Evolutionary conservation across 2,113 vertebrate species (phyloP).

Genomic region (Caracal caracal): DNA sequence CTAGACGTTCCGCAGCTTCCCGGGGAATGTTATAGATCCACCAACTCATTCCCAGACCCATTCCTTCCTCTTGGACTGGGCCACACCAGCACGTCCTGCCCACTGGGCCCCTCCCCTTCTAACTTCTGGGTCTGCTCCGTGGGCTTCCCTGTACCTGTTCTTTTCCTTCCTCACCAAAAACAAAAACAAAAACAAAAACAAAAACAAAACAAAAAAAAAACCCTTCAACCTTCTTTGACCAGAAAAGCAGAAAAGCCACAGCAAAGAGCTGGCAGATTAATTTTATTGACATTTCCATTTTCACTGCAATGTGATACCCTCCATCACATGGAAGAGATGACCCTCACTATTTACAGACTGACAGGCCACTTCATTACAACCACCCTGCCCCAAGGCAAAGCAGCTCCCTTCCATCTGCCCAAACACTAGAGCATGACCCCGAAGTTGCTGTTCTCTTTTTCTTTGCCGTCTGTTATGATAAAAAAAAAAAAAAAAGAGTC

Average conservation of each 20-base stretch:
- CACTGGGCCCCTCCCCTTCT: slow-evolving; percentile 74
- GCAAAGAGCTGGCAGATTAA: slow-evolving; percentile 99
- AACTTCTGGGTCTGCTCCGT: slow-evolving; percentile 78
- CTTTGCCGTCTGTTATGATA: slow-evolving; percentile 79
- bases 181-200: not conserved
- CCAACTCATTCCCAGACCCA: slow-evolving; percentile 83
- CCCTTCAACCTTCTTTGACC: slow-evolving; percentile 85
- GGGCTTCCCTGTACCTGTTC: slow-evolving; percentile 77
- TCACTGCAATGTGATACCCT: slow-evolving; percentile 98
- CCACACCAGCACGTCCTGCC: slow-evolving; percentile 75
- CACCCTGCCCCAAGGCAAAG: slow-evolving; percentile 92
- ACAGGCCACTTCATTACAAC: slow-evolving; percentile 98
- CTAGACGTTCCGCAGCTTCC: slow-evolving; percentile 90
- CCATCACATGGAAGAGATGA: slow-evolving; percentile 93
- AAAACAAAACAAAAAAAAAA: not conserved
- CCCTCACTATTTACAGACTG: slow-evolving; percentile 98
- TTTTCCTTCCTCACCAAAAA: slow-evolving; percentile 55
- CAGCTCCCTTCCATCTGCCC: slow-evolving; percentile 92
- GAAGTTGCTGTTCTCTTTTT: slow-evolving; percentile 86
- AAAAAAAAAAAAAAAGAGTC: slow-evolving; percentile 57
- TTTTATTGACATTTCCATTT: slow-evolving; percentile 99
- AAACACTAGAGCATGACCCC: slow-evolving; percentile 94
- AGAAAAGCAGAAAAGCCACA: slow-evolving; percentile 88
- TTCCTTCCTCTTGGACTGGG: slow-evolving; percentile 60
- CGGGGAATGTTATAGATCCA: slow-evolving; percentile 90